Base-by-base conservation (phyloP, 2,888 invertebrate genomes). In the Hirudinaria manillensis region DNA sequence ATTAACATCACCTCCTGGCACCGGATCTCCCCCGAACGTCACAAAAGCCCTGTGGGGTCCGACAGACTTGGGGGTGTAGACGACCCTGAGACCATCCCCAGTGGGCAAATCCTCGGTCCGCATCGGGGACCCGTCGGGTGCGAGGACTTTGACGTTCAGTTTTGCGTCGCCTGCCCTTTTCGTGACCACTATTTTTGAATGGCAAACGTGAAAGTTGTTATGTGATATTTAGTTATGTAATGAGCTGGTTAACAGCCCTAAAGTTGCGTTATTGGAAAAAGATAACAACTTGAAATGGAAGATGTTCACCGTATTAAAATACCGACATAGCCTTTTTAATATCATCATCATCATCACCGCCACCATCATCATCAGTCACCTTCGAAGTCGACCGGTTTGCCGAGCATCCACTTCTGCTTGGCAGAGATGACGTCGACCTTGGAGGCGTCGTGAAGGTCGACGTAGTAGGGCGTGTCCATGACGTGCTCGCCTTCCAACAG, bases 131-230 rank as follows among this genome's bases (percentile, higher is more conserved):
- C 68, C 68, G 6, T 24, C 34, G 16, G 68, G 68, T 68, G 27
- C 68, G 34, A 68, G 36, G n/a, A 68, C 36, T 34, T 68, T 68
- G 32, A 68, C 27, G n/a, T 1, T 34, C 19, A 68, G 68, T 29
- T 68, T 36, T n/a, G 68, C 68, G 10, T 4, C 32, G 21, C 68
- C 68, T 4, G 68, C 68, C 4, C 36, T 29, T 34, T 34, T 68
- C 10, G 68, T 68, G 34, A 68, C 68, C 21, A 68, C 68, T 68
- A n/a, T n/a, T n/a, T n/a, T n/a, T n/a, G n/a, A n/a, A n/a, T n/a
- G n/a, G n/a, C n/a, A n/a, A n/a, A n/a, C n/a, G n/a, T 45, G 45
- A 10, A 45, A 45, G 16, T 16, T 45, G 45, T 1, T n/a, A 45
- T 10, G 16, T 45, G 45, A 45, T 45, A 10, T 16, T 10, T 1